Base-by-base conservation (phyloP, 2,113 vertebrate species). In the Hyla sarda region DNA sequence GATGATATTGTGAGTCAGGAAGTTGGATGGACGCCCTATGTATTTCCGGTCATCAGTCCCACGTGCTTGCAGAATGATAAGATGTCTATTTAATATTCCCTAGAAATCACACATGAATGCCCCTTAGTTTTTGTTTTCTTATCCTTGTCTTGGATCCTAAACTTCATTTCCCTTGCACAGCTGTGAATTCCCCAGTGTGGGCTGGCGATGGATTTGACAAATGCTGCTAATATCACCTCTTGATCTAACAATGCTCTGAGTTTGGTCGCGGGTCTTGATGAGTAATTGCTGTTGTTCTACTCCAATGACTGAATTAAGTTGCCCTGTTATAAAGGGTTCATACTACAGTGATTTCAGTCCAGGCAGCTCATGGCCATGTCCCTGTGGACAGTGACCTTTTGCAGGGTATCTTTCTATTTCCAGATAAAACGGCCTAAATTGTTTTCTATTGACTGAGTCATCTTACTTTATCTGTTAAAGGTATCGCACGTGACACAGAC, bases 161-260 rank as follows among this genome's bases (percentile, higher is more conserved):
- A 90, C 90, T 92, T 95, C 94, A 96, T 96, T 95, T 94, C 93
- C 95, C 93, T 94, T 94, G 92, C 94, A 92, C 95, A 96, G 93
- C 95, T 94, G 95, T 92, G 93, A 93, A 94, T 94, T 94, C 93
- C 95, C 94, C 91, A 85, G 93, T 96, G 95, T 93, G 92, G 92
- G 91, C 90, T 87, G 92, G 90, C 87, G 91, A 94, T 94, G 92
- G 95, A 90, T 96, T 95, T 97, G 96, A 97, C 96, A 93, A 96
- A 97, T 97, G 96, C 93, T 87, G 91, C 94, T 93, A 95, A 96
- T 96, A 92, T 96, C 96, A 95, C 96, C 95, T 97, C 90, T 93
- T 97, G 96, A 96, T 96, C 96, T 93, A 45, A 87, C 80, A 90
- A 72, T 89, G 91, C 93, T 94, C 92, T 88, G 93, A 93, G 93